Conservation (phyloP, 2,888 invertebrate species). For the Drosophila aldrichi region DNA sequence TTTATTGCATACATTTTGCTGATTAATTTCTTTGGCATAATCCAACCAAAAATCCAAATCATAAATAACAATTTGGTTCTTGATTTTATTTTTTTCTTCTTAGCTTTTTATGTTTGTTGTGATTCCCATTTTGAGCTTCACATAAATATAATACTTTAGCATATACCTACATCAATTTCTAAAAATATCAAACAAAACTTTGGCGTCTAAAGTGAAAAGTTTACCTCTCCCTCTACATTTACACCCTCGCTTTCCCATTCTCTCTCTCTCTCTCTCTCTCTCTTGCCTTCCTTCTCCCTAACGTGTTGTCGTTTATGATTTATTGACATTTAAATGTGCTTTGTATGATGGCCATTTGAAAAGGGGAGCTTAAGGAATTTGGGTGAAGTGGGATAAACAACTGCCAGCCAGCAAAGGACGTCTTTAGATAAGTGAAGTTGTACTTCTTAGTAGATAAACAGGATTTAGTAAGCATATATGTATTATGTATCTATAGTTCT, state of each 20-base stretch:
- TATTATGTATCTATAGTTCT: neutral
- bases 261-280: neutral
- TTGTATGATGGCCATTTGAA: slow-evolving; percentile 6
- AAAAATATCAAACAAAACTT: slow-evolving; percentile 47
- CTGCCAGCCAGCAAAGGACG: slow-evolving; percentile 6
- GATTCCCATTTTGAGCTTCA: slow-evolving; percentile 52
- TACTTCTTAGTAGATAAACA: no score
- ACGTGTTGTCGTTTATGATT: slow-evolving; percentile 59
- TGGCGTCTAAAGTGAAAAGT: slow-evolving; percentile 44
- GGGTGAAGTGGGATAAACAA: neutral
- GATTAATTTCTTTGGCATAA: slow-evolving; percentile 50
- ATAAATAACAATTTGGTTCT: slow-evolving; percentile 50
- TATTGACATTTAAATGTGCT: slow-evolving; percentile 73
- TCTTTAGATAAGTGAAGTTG: neutral
- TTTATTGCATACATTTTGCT: slow-evolving; percentile 51
- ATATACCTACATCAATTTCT: slow-evolving; percentile 38
- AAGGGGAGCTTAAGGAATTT: neutral
- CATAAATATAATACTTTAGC: neutral
- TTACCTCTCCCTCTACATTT: neutral
- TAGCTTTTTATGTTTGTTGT: slow-evolving; percentile 42
- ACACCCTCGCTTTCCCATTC: neutral
- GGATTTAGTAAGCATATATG: neutral
- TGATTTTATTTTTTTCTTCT: slow-evolving; percentile 1
- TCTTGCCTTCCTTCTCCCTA: neutral
- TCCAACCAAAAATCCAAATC: slow-evolving; percentile 15